A percentile compares a stretch with the other conserved stretches of the same genome.
These are phyloP conservation scores for Atherinomorus stipes DNA, from an alignment of 2,113 vertebrate species.

Conservation along the genomic window DNA sequence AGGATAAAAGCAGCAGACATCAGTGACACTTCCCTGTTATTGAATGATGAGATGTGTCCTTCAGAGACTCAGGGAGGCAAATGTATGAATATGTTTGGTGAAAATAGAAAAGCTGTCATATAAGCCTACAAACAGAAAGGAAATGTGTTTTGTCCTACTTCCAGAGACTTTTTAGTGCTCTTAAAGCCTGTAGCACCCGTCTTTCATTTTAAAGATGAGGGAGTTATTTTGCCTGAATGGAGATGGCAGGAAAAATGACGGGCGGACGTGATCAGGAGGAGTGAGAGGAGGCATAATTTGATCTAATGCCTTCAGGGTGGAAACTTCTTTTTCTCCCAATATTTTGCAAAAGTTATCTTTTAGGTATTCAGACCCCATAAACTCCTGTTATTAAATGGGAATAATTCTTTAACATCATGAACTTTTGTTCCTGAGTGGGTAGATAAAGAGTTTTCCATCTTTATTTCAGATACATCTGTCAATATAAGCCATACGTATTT, in stretches of 20 bases:
- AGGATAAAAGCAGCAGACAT: slow-evolving; percentile 5
- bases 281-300: not conserved
- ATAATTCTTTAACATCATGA: slow-evolving; percentile 1
- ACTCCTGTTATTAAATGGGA: slow-evolving; percentile 8
- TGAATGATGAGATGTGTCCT: slow-evolving; percentile 16
- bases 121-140: slow-evolving; percentile 26
- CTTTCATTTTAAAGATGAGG: slow-evolving; percentile 58
- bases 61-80: slow-evolving; percentile 7
- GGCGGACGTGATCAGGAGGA: slow-evolving; percentile 2
- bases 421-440: not conserved
- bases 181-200: slow-evolving; percentile 45
- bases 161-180: slow-evolving; percentile 51
- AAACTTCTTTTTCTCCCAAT: not conserved
- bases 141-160: slow-evolving; percentile 33
- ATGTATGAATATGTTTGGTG: slow-evolving; percentile 24
- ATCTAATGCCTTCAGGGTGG: not conserved
- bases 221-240: slow-evolving; percentile 36
- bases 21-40: slow-evolving; percentile 3
- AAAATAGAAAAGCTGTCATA: slow-evolving; percentile 18
- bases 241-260: slow-evolving; percentile 29
- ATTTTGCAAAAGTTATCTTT: slow-evolving; percentile 10
- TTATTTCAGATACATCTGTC: no score
- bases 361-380: not conserved
- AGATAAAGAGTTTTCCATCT: not conserved
- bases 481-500: no score